Conservation (phyloP, 2,797 vertebrate species). For the Microhierax caerulescens region DNA sequence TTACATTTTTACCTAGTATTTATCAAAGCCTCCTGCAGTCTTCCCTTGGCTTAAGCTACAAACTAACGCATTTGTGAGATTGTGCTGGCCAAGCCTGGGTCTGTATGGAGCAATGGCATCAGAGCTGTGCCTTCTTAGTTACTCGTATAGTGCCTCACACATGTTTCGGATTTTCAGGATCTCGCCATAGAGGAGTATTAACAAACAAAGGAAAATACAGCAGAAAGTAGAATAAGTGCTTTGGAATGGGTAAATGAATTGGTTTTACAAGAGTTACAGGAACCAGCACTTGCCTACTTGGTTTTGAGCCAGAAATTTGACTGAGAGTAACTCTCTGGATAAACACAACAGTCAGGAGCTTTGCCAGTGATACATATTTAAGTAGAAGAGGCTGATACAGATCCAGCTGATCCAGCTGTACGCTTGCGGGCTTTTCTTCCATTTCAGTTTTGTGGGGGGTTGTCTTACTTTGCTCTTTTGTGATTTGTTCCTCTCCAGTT, state of each 20-base stretch:
- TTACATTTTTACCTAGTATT: neutral
- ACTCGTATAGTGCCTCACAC: neutral
- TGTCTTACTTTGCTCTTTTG: neutral
- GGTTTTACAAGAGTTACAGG: neutral
- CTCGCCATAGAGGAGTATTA: neutral
- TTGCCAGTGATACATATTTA: neutral
- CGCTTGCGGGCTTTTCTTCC: neutral
- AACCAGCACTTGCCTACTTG: neutral
- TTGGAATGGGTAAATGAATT: neutral
- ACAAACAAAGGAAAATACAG: neutral
- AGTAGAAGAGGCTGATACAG: neutral
- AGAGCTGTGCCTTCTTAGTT: neutral
- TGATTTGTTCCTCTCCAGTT: neutral
- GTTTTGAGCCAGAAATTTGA: neutral
- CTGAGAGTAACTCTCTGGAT: neutral
- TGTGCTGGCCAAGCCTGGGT: neutral
- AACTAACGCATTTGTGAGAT: rapidly evolving
- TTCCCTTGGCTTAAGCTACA: neutral
- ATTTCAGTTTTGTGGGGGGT: neutral
- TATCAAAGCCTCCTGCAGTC: neutral
- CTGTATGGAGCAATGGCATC: neutral
- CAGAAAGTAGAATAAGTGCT: neutral
- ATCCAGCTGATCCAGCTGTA: neutral
- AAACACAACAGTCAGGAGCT: neutral
- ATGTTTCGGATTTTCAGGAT: neutral